Percentiles rank a stretch among this genome's conserved stretches.
Conservation (phyloP, 2,797 vertebrate species). For the Kryptopterus vitreolus region DNA sequence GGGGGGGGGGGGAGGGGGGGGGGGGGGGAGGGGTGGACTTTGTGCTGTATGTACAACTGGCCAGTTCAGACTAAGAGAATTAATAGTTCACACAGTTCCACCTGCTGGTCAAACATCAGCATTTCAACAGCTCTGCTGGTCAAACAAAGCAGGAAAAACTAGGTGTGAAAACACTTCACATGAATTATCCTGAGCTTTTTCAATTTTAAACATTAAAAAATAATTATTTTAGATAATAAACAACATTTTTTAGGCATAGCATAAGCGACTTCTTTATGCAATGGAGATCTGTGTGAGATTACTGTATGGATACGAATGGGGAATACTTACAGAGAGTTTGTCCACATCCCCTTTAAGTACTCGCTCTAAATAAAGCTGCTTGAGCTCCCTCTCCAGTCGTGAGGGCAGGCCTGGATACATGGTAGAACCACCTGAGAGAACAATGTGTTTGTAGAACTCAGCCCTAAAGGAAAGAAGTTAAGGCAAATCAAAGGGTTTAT, state of each 20-base stretch:
- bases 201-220: no score
- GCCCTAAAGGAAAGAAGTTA: conserved; percentile 70
- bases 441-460: conserved; percentile 99
- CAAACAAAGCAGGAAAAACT: neutral
- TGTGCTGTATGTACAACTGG: neutral
- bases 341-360: conserved; percentile 98
- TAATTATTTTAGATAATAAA: neutral
- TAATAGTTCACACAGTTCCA: conserved; percentile 39
- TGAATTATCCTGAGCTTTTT: neutral
- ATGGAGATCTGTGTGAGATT: neutral
- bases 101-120: conserved; percentile 44
- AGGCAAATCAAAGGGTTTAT: neutral
- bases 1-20: no score
- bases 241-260: no score
- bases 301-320: neutral
- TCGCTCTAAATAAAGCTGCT: conserved; percentile 96
- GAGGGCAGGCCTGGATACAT: conserved; percentile 98
- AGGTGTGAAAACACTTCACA: neutral
- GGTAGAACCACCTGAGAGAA: conserved; percentile 96
- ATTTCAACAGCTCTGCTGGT: neutral
- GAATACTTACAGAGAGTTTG: conserved; percentile 90
- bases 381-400: conserved; percentile 93
- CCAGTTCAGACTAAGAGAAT: neutral
- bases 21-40: no score
- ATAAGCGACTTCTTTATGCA: neutral